These are phyloP conservation scores for Siphlonurus alternatus DNA, from an alignment of 2,888 invertebrate genomes.

Conservation along the genomic window DNA sequence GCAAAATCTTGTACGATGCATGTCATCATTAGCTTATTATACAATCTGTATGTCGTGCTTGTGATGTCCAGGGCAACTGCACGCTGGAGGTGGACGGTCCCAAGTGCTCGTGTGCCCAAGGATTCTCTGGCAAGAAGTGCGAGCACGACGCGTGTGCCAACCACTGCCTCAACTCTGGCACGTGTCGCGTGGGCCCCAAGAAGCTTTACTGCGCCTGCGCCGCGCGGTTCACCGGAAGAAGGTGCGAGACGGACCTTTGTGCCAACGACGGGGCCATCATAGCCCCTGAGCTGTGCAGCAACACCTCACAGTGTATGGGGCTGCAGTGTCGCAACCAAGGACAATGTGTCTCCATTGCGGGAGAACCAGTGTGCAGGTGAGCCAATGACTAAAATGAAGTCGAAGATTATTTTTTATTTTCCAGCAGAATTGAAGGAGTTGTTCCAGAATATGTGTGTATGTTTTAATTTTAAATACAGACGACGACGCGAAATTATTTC, in stretches of 20 bases:
- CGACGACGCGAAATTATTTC: too few species aligned
- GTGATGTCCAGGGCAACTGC: constrained; percentile 30
- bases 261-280: constrained; percentile 14
- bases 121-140: constrained; percentile 39
- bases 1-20: too few species aligned
- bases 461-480: too few species aligned
- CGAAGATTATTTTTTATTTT: too few species aligned
- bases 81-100: constrained; percentile 22
- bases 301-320: constrained; percentile 23
- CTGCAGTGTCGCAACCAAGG: constrained; percentile 36
- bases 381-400: constrained; percentile 4
- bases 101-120: constrained; percentile 31
- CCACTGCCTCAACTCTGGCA: constrained; percentile 34
- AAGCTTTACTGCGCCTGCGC: constrained; percentile 30
- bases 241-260: constrained; percentile 36
- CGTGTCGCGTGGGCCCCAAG: constrained; percentile 25
- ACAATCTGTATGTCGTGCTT: too few species aligned
- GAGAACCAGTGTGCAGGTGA: constrained; percentile 31
- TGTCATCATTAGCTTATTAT: background rate
- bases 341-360: constrained; percentile 30
- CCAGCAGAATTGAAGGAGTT: too few species aligned
- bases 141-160: constrained; percentile 38
- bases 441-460: too few species aligned
- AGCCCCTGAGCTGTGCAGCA: constrained; percentile 15
- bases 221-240: constrained; percentile 27